Evolutionary conservation across 2,888 invertebrate genomes (phyloP).

Genomic region (Himalopsyche tibetana): DNA sequence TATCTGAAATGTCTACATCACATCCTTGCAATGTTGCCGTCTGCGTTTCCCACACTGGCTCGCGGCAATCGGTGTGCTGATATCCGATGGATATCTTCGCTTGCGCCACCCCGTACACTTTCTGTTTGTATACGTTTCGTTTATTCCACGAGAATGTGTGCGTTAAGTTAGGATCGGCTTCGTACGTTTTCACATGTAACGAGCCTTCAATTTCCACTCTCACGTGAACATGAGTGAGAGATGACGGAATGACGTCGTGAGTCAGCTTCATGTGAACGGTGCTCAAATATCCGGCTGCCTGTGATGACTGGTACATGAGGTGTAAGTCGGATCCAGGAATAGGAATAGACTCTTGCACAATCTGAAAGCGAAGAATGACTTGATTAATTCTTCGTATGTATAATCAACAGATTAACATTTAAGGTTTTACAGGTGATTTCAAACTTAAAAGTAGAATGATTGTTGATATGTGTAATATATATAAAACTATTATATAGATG

Average conservation of each 20-base stretch:
- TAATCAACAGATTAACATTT: not conserved
- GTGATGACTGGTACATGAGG: slow-evolving; percentile 96
- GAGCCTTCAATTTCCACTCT: slow-evolving; percentile 96
- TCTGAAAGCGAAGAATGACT: slow-evolving; percentile 76
- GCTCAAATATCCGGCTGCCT: slow-evolving; percentile 95
- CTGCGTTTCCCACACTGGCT: slow-evolving; percentile 96
- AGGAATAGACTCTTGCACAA: slow-evolving; percentile 96
- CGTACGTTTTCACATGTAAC: slow-evolving; percentile 93
- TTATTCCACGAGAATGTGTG: slow-evolving; percentile 99
- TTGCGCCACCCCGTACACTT: slow-evolving; percentile 92
- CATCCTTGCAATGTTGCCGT: slow-evolving; percentile 96
- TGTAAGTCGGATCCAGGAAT: slow-evolving; percentile 96
- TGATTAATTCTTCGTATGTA: slow-evolving; percentile 2
- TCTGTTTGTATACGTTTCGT: slow-evolving; percentile 97
- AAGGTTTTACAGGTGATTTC: not conserved
- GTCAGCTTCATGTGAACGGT: slow-evolving; percentile 94
- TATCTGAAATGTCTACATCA: slow-evolving; percentile 97
- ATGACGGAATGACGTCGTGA: slow-evolving; percentile 85
- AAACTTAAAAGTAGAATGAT: too few species aligned
- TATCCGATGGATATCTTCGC: slow-evolving; percentile 95
- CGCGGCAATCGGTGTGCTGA: slow-evolving; percentile 90
- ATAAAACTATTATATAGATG: too few species aligned
- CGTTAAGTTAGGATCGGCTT: slow-evolving; percentile 95
- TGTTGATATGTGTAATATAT: too few species aligned
- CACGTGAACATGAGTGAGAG: slow-evolving; percentile 92